A percentile compares a stretch with the other conserved stretches of the same genome.
phyloP scores from a whole-genome alignment of 2,888 invertebrate species.

The Pseudococcus longispinus region DNA sequence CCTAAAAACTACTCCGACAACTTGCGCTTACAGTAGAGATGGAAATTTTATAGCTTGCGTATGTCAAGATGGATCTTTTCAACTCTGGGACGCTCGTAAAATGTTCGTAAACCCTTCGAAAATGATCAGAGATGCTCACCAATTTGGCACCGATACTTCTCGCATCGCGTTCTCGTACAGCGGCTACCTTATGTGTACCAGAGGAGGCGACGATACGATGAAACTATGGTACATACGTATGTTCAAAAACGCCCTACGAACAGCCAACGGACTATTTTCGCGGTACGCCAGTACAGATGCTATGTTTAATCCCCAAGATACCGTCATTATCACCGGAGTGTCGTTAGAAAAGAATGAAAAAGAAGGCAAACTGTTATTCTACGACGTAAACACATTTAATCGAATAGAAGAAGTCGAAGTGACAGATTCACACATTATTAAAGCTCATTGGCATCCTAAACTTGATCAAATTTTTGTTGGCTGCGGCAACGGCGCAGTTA shows the following conservation, averaged over 20 bases:
- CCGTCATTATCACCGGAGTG: constrained; percentile 84
- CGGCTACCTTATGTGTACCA: constrained; percentile 76
- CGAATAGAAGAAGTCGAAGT: constrained; percentile 78
- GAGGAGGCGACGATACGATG: constrained; percentile 90
- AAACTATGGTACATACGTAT: constrained; percentile 93
- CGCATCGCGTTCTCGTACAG: constrained; percentile 89
- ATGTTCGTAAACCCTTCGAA: constrained; percentile 87
- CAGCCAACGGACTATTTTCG: constrained; percentile 76
- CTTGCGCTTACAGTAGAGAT: constrained; percentile 83
- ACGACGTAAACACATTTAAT: constrained; percentile 78
- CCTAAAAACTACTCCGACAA: constrained; percentile 81
- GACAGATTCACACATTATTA: constrained; percentile 82
- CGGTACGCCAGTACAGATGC: constrained; percentile 69
- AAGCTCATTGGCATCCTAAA: constrained; percentile 94
- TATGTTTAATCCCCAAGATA: constrained; percentile 91
- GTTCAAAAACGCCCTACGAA: constrained; percentile 79
- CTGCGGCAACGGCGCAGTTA: constrained; percentile 87
- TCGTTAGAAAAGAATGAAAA: constrained; percentile 74
- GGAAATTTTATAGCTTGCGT: constrained; percentile 89
- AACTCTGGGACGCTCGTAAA: constrained; percentile 95
- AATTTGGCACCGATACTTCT: constrained; percentile 79
- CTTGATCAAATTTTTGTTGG: constrained; percentile 96
- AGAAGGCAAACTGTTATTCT: constrained; percentile 78
- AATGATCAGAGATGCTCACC: constrained; percentile 81
- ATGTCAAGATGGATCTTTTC: constrained; percentile 93